A percentile compares a stretch with the other conserved stretches of the same genome.
Evolutionary conservation across 1,140 invertebrate species (phyloP).

Genomic region (Cyclargus thomasi): DNA sequence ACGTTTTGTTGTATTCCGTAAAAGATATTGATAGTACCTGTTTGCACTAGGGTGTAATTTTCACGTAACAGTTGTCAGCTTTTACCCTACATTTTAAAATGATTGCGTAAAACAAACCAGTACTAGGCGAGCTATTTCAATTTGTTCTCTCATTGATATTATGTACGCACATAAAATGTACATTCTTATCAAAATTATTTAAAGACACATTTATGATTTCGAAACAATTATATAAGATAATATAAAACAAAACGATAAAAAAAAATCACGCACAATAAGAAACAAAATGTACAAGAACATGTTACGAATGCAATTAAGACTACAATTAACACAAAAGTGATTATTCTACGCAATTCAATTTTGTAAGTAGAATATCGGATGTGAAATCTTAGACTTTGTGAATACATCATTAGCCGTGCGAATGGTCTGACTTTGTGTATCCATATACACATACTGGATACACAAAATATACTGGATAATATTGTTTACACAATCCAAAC

Average conservation of each 20-base stretch:
- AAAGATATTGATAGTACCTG: background rate
- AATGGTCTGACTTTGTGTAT: background rate
- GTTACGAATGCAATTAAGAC: slow-evolving; percentile 5
- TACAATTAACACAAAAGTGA: slow-evolving; percentile 9
- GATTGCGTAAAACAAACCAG: background rate
- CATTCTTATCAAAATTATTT: background rate
- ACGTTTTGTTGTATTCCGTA: background rate
- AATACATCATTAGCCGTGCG: background rate
- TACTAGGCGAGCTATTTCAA: background rate
- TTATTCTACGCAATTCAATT: slow-evolving; percentile 1
- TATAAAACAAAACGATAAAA: background rate
- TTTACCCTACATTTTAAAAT: slow-evolving; percentile 14
- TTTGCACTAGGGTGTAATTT: background rate
- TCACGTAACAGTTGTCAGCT: background rate
- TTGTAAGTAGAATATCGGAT: slow-evolving; percentile 11
- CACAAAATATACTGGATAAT: too few species aligned
- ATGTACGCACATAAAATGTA: too few species aligned
- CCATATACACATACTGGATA: background rate
- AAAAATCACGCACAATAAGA: background rate
- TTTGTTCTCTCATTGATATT: background rate
- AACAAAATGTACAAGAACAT: background rate
- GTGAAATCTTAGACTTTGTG: slow-evolving; percentile 17
- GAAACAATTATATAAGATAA: background rate
- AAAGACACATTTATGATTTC: background rate
- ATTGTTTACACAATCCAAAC: background rate